Conservation (phyloP, 2,888 invertebrate genomes). For the Nipponacmea schrenckii region DNA sequence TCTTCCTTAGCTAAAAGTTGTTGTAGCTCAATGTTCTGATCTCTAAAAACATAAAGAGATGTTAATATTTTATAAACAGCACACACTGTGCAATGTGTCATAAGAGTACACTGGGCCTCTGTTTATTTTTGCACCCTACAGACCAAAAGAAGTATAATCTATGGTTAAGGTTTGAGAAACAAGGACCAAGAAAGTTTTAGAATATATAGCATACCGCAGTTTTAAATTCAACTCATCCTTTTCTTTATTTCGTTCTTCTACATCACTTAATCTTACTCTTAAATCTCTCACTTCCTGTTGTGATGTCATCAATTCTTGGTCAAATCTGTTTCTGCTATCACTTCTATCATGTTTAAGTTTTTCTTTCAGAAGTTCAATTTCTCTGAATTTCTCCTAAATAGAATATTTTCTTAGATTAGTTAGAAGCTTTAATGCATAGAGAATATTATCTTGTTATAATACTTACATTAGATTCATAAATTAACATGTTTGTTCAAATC, state of each 20-base stretch:
- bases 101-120: too few species aligned
- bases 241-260: slow-evolving; percentile 42
- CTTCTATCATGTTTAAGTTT: slow-evolving; percentile 35
- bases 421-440: too few species aligned
- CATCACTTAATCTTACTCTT: slow-evolving; percentile 32
- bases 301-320: slow-evolving; percentile 41
- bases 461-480: too few species aligned
- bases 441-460: too few species aligned
- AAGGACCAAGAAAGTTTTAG: too few species aligned
- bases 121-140: too few species aligned
- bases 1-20: slow-evolving; percentile 42
- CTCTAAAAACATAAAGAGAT: slow-evolving; percentile 35
- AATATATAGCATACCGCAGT: slow-evolving; percentile 39
- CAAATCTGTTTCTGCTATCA: slow-evolving; percentile 31
- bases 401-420: background rate
- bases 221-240: slow-evolving; percentile 48
- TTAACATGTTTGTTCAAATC: too few species aligned
- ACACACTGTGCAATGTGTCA: too few species aligned
- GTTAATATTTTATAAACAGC: too few species aligned
- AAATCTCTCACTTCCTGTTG: slow-evolving; percentile 43
- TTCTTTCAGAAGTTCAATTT: slow-evolving; percentile 46
- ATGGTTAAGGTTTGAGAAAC: too few species aligned
- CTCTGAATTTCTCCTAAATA: slow-evolving; percentile 47
- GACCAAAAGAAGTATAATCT: too few species aligned
- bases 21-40: slow-evolving; percentile 44